Base-by-base conservation (phyloP, 2,888 invertebrate genomes). In the Cerastis leucographa region DNA sequence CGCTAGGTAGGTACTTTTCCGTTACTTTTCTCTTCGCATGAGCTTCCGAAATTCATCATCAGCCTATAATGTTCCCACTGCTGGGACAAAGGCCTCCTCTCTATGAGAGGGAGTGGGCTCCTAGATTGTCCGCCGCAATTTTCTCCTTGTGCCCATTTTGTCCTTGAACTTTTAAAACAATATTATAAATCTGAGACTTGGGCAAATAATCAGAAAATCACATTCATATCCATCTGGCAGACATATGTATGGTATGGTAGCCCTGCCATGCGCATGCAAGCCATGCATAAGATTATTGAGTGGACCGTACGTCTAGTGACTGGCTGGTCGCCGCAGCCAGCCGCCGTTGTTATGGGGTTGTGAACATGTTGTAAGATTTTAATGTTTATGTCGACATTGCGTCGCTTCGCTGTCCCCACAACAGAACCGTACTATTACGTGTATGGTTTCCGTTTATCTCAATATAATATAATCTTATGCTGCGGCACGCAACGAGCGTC, bases 241-340 rank as follows among this genome's bases (percentile, higher is more conserved):
- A 14, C 29, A 12, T 19, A 46, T 19, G 19, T 25, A 22, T 11
- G 25, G 1, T 59, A 14, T 64, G 69, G 12, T 42, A 69, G 76
- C 44, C 76, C 64, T 71, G 59, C 59, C 17, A 54, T 68, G 61
- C 59, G 35, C 76, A 59, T 71, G 59, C 59, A 22, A 54, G 73
- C 64, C 59, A 82, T 76, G 68, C 75, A 76, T 79, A 74, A 35
- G 22, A 51, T 61, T 35, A 67, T 49, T 17, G 76, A 3, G 29
- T 12, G 7, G 49, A 0, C 51, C 8, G 51, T 54, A 29, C 66
- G 22, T n/a, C 44, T 14, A 14, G 44, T 14, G 14, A 56, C 69
- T n/a, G 40, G 19, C 9, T 12, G 46, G 49, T 7, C 51, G 12
- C 75, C 4, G 64, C 54, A n/a, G 14, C n/a, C 29, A 25, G 12